These are phyloP conservation scores for Hirudinaria manillensis DNA, from an alignment of 2,888 invertebrate species.

Conservation along the genomic window DNA sequence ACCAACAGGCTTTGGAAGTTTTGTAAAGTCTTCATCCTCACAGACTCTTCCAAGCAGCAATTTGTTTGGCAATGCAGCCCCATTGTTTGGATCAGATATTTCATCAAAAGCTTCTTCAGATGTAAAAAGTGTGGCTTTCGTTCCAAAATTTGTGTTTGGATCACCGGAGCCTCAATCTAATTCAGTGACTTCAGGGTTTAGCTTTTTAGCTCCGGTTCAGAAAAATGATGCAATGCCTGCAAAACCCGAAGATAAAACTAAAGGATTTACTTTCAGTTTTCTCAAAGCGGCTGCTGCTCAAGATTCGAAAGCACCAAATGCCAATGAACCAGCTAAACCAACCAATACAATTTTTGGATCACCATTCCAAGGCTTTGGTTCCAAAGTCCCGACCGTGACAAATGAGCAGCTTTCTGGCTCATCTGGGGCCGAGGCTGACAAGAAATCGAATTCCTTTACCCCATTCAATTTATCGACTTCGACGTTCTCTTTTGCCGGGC, in stretches of 20 bases:
- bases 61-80: background rate
- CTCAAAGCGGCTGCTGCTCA: too few species aligned
- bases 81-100: background rate
- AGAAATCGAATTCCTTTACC: too few species aligned
- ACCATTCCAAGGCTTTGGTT: too few species aligned
- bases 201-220: background rate
- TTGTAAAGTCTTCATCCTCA: background rate
- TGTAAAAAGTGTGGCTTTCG: background rate
- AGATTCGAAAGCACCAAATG: too few species aligned
- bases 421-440: too few species aligned
- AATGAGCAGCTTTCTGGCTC: too few species aligned
- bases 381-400: too few species aligned
- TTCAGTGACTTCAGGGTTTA: background rate
- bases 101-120: background rate
- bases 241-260: background rate
- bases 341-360: too few species aligned
- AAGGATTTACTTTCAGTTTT: background rate
- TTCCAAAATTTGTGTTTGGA: background rate
- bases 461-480: background rate
- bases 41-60: background rate
- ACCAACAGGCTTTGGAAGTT: conserved; percentile 2
- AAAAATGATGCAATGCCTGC: background rate
- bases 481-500: conserved; percentile 21
- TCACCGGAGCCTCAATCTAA: background rate
- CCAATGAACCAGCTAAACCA: too few species aligned